A percentile compares a stretch with the other conserved stretches of the same genome.
phyloP scores from a whole-genome alignment of 1,140 invertebrate species.

The Panagrolaimus sp. region DNA sequence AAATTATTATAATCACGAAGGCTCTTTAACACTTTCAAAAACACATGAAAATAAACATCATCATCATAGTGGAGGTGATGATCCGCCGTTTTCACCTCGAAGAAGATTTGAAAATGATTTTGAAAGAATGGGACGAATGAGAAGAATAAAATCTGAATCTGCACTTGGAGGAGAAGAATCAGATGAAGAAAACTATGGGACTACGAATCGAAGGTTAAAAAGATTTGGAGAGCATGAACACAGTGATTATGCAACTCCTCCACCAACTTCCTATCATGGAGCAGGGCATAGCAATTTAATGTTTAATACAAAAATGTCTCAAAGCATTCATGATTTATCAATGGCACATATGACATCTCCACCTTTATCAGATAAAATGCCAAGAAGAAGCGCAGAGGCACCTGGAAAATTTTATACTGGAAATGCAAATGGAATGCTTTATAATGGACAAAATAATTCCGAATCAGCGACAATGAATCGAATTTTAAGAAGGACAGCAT shows the following conservation, averaged over 20 bases:
- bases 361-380: not conserved
- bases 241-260: constrained; percentile 5
- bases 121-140: constrained; percentile 6
- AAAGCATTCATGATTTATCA: constrained; percentile 11
- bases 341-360: constrained; percentile 1
- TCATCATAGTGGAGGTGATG: too few relatives aligned
- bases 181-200: not conserved
- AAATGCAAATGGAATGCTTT: not conserved
- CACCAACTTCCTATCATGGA: not conserved
- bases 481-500: constrained; percentile 5
- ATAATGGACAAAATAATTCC: not conserved
- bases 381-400: not conserved
- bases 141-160: constrained; percentile 5
- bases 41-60: not conserved
- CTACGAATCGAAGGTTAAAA: not conserved
- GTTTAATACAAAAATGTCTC: constrained; percentile 12
- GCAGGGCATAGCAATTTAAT: not conserved
- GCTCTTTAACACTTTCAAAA: constrained; percentile 12
- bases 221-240: constrained; percentile 1
- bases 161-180: constrained; percentile 1
- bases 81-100: constrained; percentile 14
- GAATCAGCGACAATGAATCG: constrained; percentile 1
- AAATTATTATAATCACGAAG: constrained; percentile 16
- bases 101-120: constrained; percentile 12
- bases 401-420: constrained; percentile 6